Conservation (phyloP, 2,113 vertebrate species). For the Trachemys scripta region DNA sequence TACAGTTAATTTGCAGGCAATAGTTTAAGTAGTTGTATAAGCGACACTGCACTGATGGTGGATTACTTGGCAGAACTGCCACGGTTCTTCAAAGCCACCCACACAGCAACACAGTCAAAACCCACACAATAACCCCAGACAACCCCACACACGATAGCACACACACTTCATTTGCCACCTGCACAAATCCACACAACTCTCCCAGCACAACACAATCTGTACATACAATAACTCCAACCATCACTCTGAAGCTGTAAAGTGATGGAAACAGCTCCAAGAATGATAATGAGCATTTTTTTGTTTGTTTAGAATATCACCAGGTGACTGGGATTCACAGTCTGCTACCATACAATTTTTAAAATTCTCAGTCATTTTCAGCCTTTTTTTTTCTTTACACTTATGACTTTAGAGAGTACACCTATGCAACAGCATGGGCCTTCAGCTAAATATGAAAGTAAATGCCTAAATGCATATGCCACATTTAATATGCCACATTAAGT, state of each 20-base stretch:
- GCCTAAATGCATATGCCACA: too few species aligned
- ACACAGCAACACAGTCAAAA: too few species aligned
- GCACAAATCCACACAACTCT: background rate
- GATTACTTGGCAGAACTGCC: too few species aligned
- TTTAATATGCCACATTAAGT: background rate
- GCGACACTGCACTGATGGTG: too few species aligned
- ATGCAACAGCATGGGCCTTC: background rate
- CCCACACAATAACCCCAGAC: too few species aligned
- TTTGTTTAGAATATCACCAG: background rate
- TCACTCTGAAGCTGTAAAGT: background rate
- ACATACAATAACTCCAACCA: background rate
- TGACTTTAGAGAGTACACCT: background rate
- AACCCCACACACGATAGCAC: too few species aligned
- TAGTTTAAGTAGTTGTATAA: too few species aligned
- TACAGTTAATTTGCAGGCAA: too few species aligned
- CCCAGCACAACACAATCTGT: background rate
- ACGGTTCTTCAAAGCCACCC: too few species aligned
- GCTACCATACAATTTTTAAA: background rate
- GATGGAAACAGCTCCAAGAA: background rate
- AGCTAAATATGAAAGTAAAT: background rate
- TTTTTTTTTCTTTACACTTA: background rate
- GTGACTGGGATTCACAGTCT: too few species aligned
- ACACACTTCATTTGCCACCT: background rate
- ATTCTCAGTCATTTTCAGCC: background rate
- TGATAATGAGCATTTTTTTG: background rate